A percentile compares a stretch with the other conserved stretches of the same genome.
These are phyloP conservation scores for Dorcus hopei DNA, from an alignment of 2,888 invertebrate genomes.

Conservation along the genomic window DNA sequence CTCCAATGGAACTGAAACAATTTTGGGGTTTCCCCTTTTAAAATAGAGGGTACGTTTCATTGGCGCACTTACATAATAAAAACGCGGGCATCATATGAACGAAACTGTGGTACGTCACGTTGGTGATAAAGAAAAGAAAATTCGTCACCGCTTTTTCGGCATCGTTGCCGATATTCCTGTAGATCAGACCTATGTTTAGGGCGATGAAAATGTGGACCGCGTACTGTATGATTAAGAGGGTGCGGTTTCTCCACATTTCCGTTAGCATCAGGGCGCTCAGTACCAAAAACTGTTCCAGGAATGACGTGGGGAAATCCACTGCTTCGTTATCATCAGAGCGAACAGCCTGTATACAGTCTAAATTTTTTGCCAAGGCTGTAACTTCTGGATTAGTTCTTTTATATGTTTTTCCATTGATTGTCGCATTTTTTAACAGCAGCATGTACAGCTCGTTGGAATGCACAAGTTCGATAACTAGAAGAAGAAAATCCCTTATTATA, in stretches of 20 bases:
- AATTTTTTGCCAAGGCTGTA: not conserved
- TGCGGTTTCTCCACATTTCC: conserved; percentile 14
- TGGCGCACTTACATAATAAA: conserved; percentile 14
- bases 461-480: conserved; percentile 11
- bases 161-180: conserved; percentile 12
- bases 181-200: conserved; percentile 4
- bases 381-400: too few relatives aligned
- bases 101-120: conserved; percentile 14
- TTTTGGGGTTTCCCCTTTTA: not conserved
- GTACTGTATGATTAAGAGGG: conserved; percentile 10
- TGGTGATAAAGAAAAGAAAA: conserved; percentile 6
- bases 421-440: not conserved
- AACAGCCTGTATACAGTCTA: not conserved
- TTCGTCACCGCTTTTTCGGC: not conserved
- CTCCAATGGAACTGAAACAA: conserved; percentile 66
- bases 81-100: conserved; percentile 16
- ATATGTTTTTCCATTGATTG: not conserved
- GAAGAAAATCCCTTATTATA: not conserved
- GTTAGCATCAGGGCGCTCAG: conserved; percentile 9
- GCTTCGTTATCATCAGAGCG: not conserved
- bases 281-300: conserved; percentile 5
- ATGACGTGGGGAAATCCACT: conserved; percentile 6
- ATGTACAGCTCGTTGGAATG: not conserved
- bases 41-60: too few relatives aligned
- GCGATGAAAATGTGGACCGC: conserved; percentile 15